Base-by-base conservation (phyloP, 2,113 vertebrate species). In the Lynx canadensis region DNA sequence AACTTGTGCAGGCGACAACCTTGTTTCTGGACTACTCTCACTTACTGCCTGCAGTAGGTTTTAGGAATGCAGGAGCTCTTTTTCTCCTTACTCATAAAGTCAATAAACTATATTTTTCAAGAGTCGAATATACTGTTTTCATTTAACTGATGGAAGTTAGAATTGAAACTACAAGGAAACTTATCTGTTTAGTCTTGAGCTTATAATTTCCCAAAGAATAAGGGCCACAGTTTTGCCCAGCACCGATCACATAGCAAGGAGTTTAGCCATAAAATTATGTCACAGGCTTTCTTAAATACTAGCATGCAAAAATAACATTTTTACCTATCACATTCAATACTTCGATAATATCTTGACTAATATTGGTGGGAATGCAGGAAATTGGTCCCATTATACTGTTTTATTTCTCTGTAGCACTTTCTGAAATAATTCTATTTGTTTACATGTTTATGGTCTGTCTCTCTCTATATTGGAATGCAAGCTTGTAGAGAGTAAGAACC, bases 241-340 rank as follows among this genome's bases (percentile, higher is more conserved):
- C 45, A 78, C 45, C 8, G 78, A 50, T 94, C 18, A 69, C 15
- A 21, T 73, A 86, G 76, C n/a, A 86, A 45, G 71, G 45, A 93
- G 69, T 87, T 87, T 50, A 96, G 52, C 33, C 19, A 45, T 88
- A 66, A 82, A 81, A 45, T 87, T 96, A 66, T 89, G 36, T 83
- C 60, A 38, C 21, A 5, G 16, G 5, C 5, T 95, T 94, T 74
- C 57, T 90, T 90, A 45, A 68, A 57, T 79, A 96, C 29, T 95
- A 83, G 80, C 88, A 74, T 92, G 16, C 38, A 94, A 88, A 76
- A 91, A 60, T 60, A 86, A 89, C 66, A 41, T 82, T 92, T 93
- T 73, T 31, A 94, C 23, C 27, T 31, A 48, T 25, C 4, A 45
- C 25, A 79, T 68, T 95, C 1, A 65, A 0, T 81, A 65, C 21